These are phyloP conservation scores for Ctenopoma multispine DNA, from an alignment of 2,797 vertebrate genomes.

Conservation along the genomic window DNA sequence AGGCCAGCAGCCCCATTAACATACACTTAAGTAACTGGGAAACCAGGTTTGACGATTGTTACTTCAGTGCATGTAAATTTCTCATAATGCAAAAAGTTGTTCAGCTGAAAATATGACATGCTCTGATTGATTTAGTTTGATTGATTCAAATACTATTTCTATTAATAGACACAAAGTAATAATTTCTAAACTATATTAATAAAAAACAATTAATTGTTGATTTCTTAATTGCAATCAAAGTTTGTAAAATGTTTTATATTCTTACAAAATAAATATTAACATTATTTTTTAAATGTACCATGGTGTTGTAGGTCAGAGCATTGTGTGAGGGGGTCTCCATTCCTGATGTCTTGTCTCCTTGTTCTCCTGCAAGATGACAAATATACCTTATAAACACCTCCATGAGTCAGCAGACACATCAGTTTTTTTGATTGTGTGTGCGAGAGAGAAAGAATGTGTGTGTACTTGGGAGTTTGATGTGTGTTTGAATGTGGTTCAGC, in stretches of 20 bases:
- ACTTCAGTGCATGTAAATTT: no score
- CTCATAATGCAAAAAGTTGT: no score
- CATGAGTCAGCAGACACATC: conserved; percentile 45
- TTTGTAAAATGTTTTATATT: not conserved
- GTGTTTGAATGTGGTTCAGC: conserved; percentile 37
- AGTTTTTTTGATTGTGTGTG: not conserved
- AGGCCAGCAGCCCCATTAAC: conserved; percentile 11
- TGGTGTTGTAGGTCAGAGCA: conserved; percentile 96
- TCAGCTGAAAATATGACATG: not conserved
- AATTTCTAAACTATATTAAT: not conserved
- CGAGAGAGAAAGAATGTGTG: not conserved
- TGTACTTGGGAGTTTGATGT: conserved; percentile 25
- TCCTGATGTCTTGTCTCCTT: conserved; percentile 97
- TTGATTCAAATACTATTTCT: not conserved
- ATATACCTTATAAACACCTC: conserved; percentile 39
- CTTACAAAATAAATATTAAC: no score
- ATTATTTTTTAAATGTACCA: conserved; percentile 76
- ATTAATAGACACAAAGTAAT: not conserved
- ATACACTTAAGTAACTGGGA: not conserved
- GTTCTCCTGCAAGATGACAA: conserved; percentile 88
- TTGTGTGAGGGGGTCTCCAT: conserved; percentile 97
- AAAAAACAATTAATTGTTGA: not conserved
- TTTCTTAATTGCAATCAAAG: not conserved
- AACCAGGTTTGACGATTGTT: no score
- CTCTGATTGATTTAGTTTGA: not conserved